These are phyloP conservation scores for Nymphalis c-album DNA, from an alignment of 2,888 invertebrate genomes.

Conservation along the genomic window DNA sequence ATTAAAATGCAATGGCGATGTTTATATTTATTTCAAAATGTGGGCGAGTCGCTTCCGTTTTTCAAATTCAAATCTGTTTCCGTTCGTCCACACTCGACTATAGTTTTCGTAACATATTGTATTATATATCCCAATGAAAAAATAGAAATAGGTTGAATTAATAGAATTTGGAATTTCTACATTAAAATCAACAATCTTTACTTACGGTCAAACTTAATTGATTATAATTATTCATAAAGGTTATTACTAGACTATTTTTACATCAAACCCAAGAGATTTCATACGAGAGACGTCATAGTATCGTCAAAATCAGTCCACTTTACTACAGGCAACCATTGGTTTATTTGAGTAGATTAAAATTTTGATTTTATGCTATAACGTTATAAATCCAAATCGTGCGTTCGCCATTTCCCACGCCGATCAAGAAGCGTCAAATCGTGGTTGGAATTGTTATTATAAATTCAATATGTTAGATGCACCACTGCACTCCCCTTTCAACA, in stretches of 20 bases:
- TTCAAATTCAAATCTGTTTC: constrained; percentile 74
- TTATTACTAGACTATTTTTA: too few species aligned
- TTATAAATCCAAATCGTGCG: constrained; percentile 51
- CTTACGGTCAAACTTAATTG: too few species aligned
- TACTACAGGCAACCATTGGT: neutral
- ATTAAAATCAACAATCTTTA: too few species aligned
- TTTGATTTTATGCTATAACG: constrained; percentile 32
- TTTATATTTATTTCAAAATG: constrained; percentile 44
- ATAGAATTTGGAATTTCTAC: too few species aligned
- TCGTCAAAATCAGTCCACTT: neutral
- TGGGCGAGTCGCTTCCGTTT: constrained; percentile 67
- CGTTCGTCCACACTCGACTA: constrained; percentile 42
- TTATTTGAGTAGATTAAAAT: constrained; percentile 12
- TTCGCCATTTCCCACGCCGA: constrained; percentile 68
- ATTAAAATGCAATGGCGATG: constrained; percentile 11
- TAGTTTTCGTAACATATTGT: constrained; percentile 20
- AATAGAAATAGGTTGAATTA: too few species aligned
- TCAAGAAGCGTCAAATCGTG: constrained; percentile 68
- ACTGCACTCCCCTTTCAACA: constrained; percentile 62
- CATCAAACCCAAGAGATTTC: too few species aligned
- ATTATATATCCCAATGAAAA: neutral
- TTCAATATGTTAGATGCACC: constrained; percentile 72
- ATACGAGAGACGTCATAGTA: too few species aligned
- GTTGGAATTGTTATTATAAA: constrained; percentile 59
- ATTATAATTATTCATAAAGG: too few species aligned